Conservation (phyloP, 1,140 invertebrate genomes). For the Procambarus clarkii region DNA sequence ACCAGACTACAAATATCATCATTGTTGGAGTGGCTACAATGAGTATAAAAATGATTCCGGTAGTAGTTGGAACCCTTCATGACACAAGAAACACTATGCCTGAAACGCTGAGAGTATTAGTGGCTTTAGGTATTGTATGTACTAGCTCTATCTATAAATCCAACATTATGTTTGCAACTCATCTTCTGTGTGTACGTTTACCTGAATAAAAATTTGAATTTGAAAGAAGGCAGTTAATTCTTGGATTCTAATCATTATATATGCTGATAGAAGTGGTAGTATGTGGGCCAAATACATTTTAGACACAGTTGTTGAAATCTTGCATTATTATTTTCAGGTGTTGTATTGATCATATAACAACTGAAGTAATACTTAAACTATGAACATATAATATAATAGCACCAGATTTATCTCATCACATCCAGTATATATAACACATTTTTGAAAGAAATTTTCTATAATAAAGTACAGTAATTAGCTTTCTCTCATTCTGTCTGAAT, state of each 20-base stretch:
- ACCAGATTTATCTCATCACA: not conserved
- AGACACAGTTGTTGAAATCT: no score
- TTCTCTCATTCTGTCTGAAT: not conserved
- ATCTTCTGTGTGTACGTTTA: no score
- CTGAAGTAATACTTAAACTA: slow-evolving; percentile 1
- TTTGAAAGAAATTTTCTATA: not conserved
- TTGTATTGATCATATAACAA: not conserved
- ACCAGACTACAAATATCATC: no score
- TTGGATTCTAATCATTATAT: not conserved
- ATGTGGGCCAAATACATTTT: not conserved
- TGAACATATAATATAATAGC: slow-evolving; percentile 7
- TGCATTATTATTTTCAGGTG: no score
- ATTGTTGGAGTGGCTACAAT: no score
- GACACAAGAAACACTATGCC: no score
- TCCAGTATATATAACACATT: not conserved
- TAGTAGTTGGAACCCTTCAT: no score
- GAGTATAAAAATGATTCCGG: no score
- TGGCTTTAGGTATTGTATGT: no score
- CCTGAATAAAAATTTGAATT: not conserved
- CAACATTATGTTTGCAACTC: no score
- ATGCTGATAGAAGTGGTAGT: not conserved
- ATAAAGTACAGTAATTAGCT: not conserved
- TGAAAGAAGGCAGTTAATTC: not conserved
- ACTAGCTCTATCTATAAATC: no score
- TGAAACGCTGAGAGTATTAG: no score